These are phyloP conservation scores for Pteronotus mesoamericanus DNA, from an alignment of 2,797 vertebrate species.

Conservation along the genomic window DNA sequence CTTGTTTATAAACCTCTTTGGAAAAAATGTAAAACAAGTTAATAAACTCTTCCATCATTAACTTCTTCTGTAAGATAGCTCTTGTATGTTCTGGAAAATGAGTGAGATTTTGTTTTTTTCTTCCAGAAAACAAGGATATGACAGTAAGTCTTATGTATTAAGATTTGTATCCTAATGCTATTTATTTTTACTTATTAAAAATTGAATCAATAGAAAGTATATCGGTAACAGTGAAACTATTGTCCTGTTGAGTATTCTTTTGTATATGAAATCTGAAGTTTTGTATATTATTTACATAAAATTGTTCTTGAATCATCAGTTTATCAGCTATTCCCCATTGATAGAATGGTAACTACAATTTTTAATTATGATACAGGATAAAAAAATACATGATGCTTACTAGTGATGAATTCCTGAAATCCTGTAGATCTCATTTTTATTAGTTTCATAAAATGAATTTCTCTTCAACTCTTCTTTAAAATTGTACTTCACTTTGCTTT, in stretches of 20 bases:
- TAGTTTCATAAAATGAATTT: slow-evolving; percentile 16
- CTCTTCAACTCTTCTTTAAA: slow-evolving; percentile 46
- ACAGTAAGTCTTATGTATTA: slow-evolving; percentile 23
- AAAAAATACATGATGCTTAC: slow-evolving; percentile 24
- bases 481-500: neutral
- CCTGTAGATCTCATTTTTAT: neutral
- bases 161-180: neutral
- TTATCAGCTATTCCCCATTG: neutral
- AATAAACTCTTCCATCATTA: neutral
- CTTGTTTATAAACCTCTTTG: neutral
- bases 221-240: neutral
- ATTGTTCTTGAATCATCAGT: slow-evolving; percentile 47
- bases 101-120: neutral
- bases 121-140: slow-evolving; percentile 48
- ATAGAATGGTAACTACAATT: slow-evolving; percentile 5
- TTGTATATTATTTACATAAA: neutral
- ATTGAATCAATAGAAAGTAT: slow-evolving; percentile 25
- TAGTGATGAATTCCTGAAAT: slow-evolving; percentile 53
- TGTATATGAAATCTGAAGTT: slow-evolving; percentile 32
- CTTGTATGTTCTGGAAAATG: neutral
- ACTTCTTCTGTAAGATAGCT: neutral
- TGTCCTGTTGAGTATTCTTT: neutral
- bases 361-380: slow-evolving; percentile 44
- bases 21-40: neutral
- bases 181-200: slow-evolving; percentile 50